Evolutionary conservation across 2,888 invertebrate genomes (phyloP).

Genomic region (Lycocerus yunnanus): DNA sequence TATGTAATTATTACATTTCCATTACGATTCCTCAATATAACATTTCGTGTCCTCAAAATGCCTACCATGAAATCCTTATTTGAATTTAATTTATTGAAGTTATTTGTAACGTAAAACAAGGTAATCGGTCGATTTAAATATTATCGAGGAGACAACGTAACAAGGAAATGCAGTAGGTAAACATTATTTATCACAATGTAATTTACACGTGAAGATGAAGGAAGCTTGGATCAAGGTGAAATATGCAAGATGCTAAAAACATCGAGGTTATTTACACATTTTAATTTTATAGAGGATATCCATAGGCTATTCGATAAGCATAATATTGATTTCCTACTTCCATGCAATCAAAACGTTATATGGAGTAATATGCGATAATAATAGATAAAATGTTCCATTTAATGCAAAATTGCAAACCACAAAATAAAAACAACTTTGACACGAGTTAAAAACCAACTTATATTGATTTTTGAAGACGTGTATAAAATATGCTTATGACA

Average conservation of each 20-base stretch:
- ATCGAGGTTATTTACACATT: slow-evolving; percentile 23
- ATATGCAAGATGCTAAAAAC: slow-evolving; percentile 24
- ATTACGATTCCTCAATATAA: too few species aligned
- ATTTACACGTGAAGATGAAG: slow-evolving; percentile 25
- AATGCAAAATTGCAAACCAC: slow-evolving; percentile 14
- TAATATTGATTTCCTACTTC: slow-evolving; percentile 21
- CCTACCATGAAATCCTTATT: not conserved
- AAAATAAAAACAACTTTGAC: slow-evolving; percentile 4
- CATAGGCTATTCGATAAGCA: slow-evolving; percentile 6
- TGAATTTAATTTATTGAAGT: not conserved
- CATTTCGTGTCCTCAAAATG: not conserved
- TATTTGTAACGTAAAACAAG: not conserved
- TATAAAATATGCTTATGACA: not conserved
- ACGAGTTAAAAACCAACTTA: not conserved
- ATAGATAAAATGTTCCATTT: slow-evolving; percentile 5
- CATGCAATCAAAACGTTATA: slow-evolving; percentile 7
- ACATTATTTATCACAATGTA: slow-evolving; percentile 16
- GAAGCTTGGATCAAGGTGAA: slow-evolving; percentile 28
- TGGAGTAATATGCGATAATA: slow-evolving; percentile 9
- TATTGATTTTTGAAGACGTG: not conserved
- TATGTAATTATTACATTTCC: too few species aligned
- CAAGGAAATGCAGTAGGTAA: slow-evolving; percentile 28
- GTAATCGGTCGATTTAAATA: slow-evolving; percentile 15
- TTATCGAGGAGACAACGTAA: slow-evolving; percentile 27
- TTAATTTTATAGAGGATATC: slow-evolving; percentile 21